Percentiles rank a stretch among this genome's conserved stretches.
Conservation (phyloP, 2,888 invertebrate genomes). For the Encarsia formosa region DNA sequence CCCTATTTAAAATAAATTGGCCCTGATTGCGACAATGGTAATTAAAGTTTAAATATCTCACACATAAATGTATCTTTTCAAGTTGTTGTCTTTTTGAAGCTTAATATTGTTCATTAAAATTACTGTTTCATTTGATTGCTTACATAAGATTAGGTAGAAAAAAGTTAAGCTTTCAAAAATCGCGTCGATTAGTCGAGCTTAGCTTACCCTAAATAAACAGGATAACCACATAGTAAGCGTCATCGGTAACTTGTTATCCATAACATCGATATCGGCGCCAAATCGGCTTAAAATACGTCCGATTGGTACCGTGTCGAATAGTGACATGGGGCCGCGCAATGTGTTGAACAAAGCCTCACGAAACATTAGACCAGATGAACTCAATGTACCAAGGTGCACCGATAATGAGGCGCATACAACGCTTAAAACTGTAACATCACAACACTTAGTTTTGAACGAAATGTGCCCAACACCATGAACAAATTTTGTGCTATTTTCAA, state of each 20-base stretch:
- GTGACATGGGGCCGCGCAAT: slow-evolving; percentile 56
- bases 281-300: slow-evolving; percentile 63
- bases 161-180: not conserved
- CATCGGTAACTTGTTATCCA: slow-evolving; percentile 55
- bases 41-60: not conserved
- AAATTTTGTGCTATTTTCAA: no score
- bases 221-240: slow-evolving; percentile 42
- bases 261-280: slow-evolving; percentile 56
- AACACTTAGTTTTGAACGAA: slow-evolving; percentile 21
- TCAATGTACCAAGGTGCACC: slow-evolving; percentile 59
- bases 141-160: not conserved
- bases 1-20: slow-evolving; percentile 1
- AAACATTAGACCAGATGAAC: slow-evolving; percentile 49
- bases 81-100: slow-evolving; percentile 23
- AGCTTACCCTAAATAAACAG: slow-evolving; percentile 45
- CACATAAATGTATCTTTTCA: slow-evolving; percentile 23
- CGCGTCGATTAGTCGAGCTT: slow-evolving; percentile 9
- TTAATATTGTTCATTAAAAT: slow-evolving; percentile 8
- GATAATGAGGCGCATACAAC: slow-evolving; percentile 65
- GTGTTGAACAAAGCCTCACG: slow-evolving; percentile 51
- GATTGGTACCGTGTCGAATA: slow-evolving; percentile 62
- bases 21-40: slow-evolving; percentile 11
- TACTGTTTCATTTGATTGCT: no score
- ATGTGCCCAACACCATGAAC: no score
- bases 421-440: slow-evolving; percentile 58